Conservation (phyloP, 2,797 vertebrate species). For the Capromys pilorides region DNA sequence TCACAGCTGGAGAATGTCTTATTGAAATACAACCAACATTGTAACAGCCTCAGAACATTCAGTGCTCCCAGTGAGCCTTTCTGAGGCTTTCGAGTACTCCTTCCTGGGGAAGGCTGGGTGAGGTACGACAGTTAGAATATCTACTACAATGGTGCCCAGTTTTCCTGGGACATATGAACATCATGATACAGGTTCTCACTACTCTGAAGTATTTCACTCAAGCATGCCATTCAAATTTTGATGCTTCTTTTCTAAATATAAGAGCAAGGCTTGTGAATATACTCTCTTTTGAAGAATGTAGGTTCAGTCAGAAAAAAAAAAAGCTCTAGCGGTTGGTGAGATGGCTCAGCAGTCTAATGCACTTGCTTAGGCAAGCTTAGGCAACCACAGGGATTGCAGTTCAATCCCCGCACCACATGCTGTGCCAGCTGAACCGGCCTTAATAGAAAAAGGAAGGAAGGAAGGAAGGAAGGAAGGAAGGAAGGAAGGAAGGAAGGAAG, state of each 20-base stretch:
- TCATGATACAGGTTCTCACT: not conserved
- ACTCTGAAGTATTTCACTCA: constrained; percentile 28
- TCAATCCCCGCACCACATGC: no score
- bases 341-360: no score
- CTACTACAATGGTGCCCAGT: constrained; percentile 1
- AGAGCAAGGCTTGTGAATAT: constrained; percentile 22
- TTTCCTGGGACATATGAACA: constrained; percentile 36
- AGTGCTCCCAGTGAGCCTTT: constrained; percentile 4
- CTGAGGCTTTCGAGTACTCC: constrained; percentile 19
- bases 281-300: not conserved
- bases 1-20: constrained; percentile 66
- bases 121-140: not conserved
- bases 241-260: constrained; percentile 30
- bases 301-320: not conserved
- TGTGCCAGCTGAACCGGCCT: no score
- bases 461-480: no score
- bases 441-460: no score
- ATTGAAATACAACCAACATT: constrained; percentile 61
- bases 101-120: constrained; percentile 45
- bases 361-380: no score
- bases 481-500: no score
- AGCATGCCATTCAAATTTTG: constrained; percentile 25
- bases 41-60: constrained; percentile 44
- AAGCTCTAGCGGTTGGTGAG: no score
- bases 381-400: no score